Evolutionary conservation across 2,113 vertebrate genomes (phyloP).

Genomic region (Junco hyemalis): DNA sequence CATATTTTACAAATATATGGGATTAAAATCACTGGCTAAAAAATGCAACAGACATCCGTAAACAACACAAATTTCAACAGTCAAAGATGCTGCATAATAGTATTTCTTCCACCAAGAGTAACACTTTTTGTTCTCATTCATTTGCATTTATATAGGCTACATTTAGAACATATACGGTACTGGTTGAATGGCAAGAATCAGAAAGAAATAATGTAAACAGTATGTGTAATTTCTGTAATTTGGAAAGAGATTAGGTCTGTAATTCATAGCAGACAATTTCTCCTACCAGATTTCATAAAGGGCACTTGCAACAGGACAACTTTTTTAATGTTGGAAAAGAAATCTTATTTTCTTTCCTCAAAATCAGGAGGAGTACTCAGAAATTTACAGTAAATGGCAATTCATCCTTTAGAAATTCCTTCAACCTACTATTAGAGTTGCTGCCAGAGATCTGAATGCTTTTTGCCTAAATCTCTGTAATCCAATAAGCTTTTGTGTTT

Average conservation of each 20-base stretch:
- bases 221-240: not conserved
- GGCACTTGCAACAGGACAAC: not conserved
- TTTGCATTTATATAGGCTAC: not conserved
- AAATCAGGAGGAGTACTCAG: conserved; percentile 7
- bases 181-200: not conserved
- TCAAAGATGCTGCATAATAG: not conserved
- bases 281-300: not conserved
- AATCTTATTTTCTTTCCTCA: not conserved
- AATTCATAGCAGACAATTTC: not conserved
- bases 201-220: not conserved
- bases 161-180: not conserved
- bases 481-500: conserved; percentile 88
- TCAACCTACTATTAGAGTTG: conserved; percentile 58
- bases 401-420: conserved; percentile 58
- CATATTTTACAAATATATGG: conserved; percentile 61
- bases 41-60: not conserved
- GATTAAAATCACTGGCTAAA: conserved; percentile 39
- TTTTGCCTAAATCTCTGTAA: conserved; percentile 83
- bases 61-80: not conserved
- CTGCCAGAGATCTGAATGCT: conserved; percentile 74
- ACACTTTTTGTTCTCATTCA: not conserved
- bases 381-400: conserved; percentile 47
- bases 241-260: not conserved
- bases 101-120: not conserved
- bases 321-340: not conserved